A percentile compares a stretch with the other conserved stretches of the same genome.
phyloP scores from a whole-genome alignment of 92 coral and sea anemone species.

The Parazoanthus darwini region DNA sequence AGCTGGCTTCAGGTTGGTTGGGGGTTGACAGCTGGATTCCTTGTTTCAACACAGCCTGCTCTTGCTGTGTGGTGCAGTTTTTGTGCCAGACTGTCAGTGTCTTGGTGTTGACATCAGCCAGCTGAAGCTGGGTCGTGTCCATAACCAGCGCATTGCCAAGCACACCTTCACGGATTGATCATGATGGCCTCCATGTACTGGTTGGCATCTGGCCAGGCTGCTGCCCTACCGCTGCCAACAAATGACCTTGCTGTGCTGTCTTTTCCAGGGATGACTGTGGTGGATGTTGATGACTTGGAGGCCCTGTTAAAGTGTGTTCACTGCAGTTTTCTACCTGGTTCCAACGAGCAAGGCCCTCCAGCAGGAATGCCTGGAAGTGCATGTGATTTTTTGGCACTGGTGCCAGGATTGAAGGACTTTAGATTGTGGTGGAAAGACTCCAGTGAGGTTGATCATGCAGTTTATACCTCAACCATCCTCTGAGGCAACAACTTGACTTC shows the following conservation, averaged over 20 bases:
- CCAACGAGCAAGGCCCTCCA: too few species aligned
- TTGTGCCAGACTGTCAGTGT: conserved; percentile 41
- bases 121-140: conserved; percentile 43
- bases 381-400: too few species aligned
- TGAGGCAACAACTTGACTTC: too few species aligned
- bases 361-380: too few species aligned
- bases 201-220: conserved; percentile 31
- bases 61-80: conserved; percentile 32
- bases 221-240: conserved; percentile 14
- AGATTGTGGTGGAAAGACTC: too few species aligned
- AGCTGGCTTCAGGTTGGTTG: not conserved
- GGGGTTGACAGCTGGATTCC: conserved; percentile 50
- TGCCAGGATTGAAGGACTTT: too few species aligned
- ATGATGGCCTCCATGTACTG: conserved; percentile 29
- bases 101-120: conserved; percentile 51
- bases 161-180: conserved; percentile 38
- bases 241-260: not conserved
- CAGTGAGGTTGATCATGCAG: too few species aligned
- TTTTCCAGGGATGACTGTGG: not conserved
- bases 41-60: conserved; percentile 45
- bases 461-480: too few species aligned
- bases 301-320: not conserved
- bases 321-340: too few species aligned
- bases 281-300: not conserved
- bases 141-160: conserved; percentile 28